phyloP scores from a whole-genome alignment of 2,113 vertebrate genomes.

The Phalacrocorax carbo region DNA sequence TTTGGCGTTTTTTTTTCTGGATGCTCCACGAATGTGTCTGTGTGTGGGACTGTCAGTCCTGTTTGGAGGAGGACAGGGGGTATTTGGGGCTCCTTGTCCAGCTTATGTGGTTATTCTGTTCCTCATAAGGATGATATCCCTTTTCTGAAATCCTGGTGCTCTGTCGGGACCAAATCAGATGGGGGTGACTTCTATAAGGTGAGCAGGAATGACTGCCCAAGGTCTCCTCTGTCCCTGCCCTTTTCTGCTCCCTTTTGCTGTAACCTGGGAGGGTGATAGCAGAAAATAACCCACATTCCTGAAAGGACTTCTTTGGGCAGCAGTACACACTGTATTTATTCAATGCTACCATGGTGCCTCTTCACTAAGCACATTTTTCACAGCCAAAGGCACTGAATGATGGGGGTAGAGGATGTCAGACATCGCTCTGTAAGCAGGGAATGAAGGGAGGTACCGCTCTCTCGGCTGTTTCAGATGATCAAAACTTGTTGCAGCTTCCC shows the following conservation, averaged over 20 bases:
- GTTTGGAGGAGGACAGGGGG: not conserved
- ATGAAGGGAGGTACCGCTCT: not conserved
- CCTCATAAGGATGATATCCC: not conserved
- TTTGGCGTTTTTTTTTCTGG: not conserved
- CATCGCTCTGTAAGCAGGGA: not conserved
- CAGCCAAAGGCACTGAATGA: not conserved
- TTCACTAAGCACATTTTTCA: not conserved
- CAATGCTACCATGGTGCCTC: not conserved
- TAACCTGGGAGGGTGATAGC: not conserved
- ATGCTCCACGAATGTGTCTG: not conserved
- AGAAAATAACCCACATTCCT: not conserved
- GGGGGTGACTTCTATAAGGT: not conserved
- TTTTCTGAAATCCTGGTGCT: not conserved
- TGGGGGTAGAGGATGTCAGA: not conserved
- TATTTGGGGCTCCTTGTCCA: not conserved
- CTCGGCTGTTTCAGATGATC: not conserved
- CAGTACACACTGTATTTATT: fast-evolving
- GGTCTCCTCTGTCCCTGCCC: not conserved
- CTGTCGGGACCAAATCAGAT: not conserved
- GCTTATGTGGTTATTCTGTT: not conserved
- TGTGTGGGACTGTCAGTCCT: not conserved
- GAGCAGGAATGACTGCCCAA: not conserved
- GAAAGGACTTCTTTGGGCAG: not conserved
- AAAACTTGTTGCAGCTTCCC: conserved; percentile 30
- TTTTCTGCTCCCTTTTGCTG: not conserved